Evolutionary conservation across 1,140 invertebrate species (phyloP).

Genomic region (Ericerus pela): DNA sequence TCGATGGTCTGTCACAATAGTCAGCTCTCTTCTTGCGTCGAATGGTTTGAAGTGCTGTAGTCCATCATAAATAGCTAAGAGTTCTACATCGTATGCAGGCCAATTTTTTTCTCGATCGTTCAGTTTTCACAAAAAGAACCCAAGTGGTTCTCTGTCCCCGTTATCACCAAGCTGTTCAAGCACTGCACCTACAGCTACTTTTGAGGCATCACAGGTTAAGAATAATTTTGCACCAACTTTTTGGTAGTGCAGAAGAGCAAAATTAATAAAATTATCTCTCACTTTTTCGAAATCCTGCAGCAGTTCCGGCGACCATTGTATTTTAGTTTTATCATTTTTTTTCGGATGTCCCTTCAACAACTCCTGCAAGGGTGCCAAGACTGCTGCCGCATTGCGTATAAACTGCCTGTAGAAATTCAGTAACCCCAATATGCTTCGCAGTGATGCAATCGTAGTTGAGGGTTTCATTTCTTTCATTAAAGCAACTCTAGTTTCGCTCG

Average conservation of each 20-base stretch:
- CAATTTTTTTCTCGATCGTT: slow-evolving; percentile 27
- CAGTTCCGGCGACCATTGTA: slow-evolving; percentile 28
- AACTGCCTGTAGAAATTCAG: slow-evolving; percentile 29
- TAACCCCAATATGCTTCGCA: slow-evolving; percentile 29
- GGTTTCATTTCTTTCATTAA: slow-evolving; percentile 23
- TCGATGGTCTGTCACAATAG: background rate
- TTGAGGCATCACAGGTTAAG: background rate
- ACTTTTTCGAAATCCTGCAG: slow-evolving; percentile 15
- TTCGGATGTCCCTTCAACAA: slow-evolving; percentile 19
- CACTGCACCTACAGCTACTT: background rate
- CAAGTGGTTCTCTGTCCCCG: slow-evolving; percentile 24
- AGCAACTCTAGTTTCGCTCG: slow-evolving; percentile 26
- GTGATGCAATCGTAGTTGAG: slow-evolving; percentile 24
- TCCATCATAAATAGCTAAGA: slow-evolving; percentile 32
- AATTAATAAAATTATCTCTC: slow-evolving; percentile 4
- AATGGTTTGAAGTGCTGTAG: slow-evolving; percentile 20
- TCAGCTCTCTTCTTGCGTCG: background rate
- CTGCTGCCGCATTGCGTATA: slow-evolving; percentile 25
- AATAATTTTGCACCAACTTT: background rate
- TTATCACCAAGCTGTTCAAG: background rate
- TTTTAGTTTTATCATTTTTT: slow-evolving; percentile 22
- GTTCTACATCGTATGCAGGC: slow-evolving; percentile 32
- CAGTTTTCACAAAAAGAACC: slow-evolving; percentile 31
- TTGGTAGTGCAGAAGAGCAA: background rate
- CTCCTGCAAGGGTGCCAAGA: slow-evolving; percentile 25